A percentile compares a stretch with the other conserved stretches of the same genome.
These are phyloP conservation scores for Epinephelus lanceolatus DNA, from an alignment of 2,113 vertebrate species.

Conservation along the genomic window DNA sequence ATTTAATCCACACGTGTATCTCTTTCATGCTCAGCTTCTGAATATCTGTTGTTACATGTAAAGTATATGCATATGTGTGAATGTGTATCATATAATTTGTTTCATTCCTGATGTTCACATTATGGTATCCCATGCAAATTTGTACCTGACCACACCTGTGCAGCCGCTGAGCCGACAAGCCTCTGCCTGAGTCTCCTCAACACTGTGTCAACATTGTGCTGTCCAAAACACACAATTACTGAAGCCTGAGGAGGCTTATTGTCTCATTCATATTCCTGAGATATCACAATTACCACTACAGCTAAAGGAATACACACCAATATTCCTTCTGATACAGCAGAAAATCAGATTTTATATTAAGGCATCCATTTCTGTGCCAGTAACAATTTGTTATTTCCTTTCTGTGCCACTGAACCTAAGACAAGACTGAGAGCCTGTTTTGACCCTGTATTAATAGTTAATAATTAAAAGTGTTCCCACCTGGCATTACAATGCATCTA, in stretches of 20 bases:
- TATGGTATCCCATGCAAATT: not conserved
- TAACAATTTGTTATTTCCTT: too few relatives aligned
- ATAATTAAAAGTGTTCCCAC: too few relatives aligned
- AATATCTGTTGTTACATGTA: slow-evolving; percentile 13
- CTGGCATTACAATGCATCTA: too few relatives aligned
- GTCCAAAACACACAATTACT: slow-evolving; percentile 6
- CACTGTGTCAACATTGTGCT: slow-evolving; percentile 9
- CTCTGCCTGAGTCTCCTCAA: slow-evolving; percentile 34
- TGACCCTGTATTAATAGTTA: too few relatives aligned
- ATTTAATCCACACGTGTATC: not conserved
- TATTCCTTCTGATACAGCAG: too few relatives aligned
- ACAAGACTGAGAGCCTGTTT: not conserved
- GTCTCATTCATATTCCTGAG: slow-evolving; percentile 11
- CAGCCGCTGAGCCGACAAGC: slow-evolving; percentile 38
- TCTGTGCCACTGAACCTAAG: not conserved
- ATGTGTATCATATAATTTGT: not conserved
- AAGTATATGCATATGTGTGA: not conserved
- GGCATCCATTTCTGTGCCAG: too few relatives aligned
- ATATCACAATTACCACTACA: not conserved
- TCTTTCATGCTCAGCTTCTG: not conserved
- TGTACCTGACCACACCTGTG: slow-evolving; percentile 39
- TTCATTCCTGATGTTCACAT: slow-evolving; percentile 35
- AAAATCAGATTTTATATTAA: too few relatives aligned
- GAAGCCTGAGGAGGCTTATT: not conserved
- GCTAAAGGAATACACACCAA: not conserved